phyloP scores from a whole-genome alignment of 2,888 invertebrate genomes.

The Lithophane socia region DNA sequence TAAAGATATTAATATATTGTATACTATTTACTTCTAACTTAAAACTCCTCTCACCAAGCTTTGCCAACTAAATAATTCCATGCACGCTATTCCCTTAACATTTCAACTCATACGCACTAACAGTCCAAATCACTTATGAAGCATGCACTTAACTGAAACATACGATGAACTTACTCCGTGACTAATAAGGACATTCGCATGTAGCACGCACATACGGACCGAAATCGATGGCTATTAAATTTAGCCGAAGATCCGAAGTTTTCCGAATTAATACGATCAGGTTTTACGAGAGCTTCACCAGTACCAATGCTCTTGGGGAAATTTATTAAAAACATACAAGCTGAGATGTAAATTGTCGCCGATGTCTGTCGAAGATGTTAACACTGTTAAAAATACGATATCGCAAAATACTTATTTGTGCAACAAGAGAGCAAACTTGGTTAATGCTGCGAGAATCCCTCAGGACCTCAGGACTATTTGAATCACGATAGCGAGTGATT shows the following conservation, averaged over 20 bases:
- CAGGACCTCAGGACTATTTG: too few relatives aligned
- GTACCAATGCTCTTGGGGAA: conserved; percentile 22
- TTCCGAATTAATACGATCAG: conserved; percentile 55
- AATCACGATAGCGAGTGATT: too few relatives aligned
- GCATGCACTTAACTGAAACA: conserved; percentile 27
- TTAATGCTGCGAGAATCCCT: too few relatives aligned
- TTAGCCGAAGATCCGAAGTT: conserved; percentile 34
- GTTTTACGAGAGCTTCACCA: conserved; percentile 47
- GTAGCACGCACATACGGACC: conserved; percentile 31
- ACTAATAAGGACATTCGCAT: conserved; percentile 46
- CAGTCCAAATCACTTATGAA: conserved; percentile 42
- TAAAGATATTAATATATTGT: background rate
- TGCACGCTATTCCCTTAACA: background rate
- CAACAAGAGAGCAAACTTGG: too few relatives aligned
- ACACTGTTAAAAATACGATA: too few relatives aligned
- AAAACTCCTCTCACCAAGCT: background rate
- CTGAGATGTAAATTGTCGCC: conserved; percentile 49
- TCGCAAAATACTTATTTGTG: too few relatives aligned
- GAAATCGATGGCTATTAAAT: conserved; percentile 49
- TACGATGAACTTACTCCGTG: conserved; percentile 25
- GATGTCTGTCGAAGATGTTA: too few relatives aligned
- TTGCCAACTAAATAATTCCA: conserved; percentile 4
- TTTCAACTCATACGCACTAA: conserved; percentile 20
- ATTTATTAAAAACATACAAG: conserved; percentile 57
- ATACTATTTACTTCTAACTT: background rate